Base-by-base conservation (phyloP, 2,797 vertebrate species). In the Margarornis squamiger region DNA sequence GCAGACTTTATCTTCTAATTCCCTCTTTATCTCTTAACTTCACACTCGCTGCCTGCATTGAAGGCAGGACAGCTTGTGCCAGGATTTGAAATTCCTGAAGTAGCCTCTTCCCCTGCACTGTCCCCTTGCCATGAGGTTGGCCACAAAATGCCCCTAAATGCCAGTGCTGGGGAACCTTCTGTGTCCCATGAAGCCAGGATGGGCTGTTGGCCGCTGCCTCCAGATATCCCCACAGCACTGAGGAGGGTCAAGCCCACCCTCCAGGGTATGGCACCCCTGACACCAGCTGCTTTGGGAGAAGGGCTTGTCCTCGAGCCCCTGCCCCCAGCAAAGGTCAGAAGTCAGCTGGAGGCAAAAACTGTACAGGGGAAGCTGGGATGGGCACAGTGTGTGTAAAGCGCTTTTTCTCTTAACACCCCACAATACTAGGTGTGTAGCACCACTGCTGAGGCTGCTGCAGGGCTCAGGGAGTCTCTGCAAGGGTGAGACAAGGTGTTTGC, bases 21-120 rank as follows among this genome's bases (percentile, higher is more conserved):
- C 95, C 96, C 94, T 95, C 96, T 97, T 97, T 97, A 97, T 97
- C 97, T 97, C 96, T 93, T 96, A 95, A 95, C 97, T 97, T 97
- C 97, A 97, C 95, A 95, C 86, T 96, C 39, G 19, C 97, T n/a
- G 88, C 96, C 90, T 58, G 81, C 89, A 80, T 34, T 72, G 92
- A 91, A 95, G 96, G 92, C 93, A 95, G 92, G 92, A 88, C 73
- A 82, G 62, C 78, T 94, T 95, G 92, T 90, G 94, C 91, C 38
- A 4, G 81, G 80, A 12, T 92, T 95, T 79, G 93, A 71, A 62
- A 10, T 86, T 96, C 79, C 93, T 88, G 86, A 65, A 91, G 95
- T 63, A 82, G 62, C 76, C 92, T 91, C 82, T 90, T 36, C 72
- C 65, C 43, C 3, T 6, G 3, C 10, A 13, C 61, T 72, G 45